Evolutionary conservation across 2,797 vertebrate species (phyloP).

Genomic region (Liparis tanakae): DNA sequence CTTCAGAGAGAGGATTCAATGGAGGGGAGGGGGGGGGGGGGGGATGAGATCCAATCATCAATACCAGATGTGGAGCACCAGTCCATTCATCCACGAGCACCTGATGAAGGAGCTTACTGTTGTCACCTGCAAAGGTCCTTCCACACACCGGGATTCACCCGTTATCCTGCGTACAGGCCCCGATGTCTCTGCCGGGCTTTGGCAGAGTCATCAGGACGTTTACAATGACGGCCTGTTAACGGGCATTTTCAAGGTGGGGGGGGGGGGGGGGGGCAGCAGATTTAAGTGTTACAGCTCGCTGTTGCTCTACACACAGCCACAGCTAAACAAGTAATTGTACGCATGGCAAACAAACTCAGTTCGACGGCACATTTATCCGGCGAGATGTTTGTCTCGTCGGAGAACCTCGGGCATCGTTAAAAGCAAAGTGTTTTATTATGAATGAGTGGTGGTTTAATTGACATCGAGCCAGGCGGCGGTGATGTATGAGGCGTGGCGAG

Average conservation of each 20-base stretch:
- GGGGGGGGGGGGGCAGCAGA: neutral
- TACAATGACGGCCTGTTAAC: neutral
- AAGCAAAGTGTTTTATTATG: slow-evolving; percentile 69
- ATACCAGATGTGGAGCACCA: slow-evolving; percentile 5
- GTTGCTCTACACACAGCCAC: neutral
- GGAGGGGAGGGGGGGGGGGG: neutral
- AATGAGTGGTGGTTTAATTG: slow-evolving; percentile 69
- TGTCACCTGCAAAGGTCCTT: slow-evolving; percentile 6
- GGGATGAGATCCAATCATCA: slow-evolving; percentile 8
- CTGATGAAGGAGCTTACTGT: slow-evolving; percentile 29
- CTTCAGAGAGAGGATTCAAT: neutral
- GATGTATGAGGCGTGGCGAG: slow-evolving; percentile 56
- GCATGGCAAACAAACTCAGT: neutral
- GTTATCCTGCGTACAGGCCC: neutral
- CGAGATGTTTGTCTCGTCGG: slow-evolving; percentile 36
- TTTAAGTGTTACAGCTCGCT: neutral
- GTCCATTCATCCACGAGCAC: slow-evolving; percentile 13
- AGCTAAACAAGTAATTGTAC: neutral
- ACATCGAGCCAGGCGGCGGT: slow-evolving; percentile 56
- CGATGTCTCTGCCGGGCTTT: slow-evolving; percentile 1
- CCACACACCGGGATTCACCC: slow-evolving; percentile 3
- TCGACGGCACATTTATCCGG: slow-evolving; percentile 41
- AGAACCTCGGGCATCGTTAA: slow-evolving; percentile 50
- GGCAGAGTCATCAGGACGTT: slow-evolving; percentile 18
- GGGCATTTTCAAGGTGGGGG: slow-evolving; percentile 1